phyloP scores from a whole-genome alignment of 2,888 invertebrate genomes.

The Nasonovia ribisnigri region DNA sequence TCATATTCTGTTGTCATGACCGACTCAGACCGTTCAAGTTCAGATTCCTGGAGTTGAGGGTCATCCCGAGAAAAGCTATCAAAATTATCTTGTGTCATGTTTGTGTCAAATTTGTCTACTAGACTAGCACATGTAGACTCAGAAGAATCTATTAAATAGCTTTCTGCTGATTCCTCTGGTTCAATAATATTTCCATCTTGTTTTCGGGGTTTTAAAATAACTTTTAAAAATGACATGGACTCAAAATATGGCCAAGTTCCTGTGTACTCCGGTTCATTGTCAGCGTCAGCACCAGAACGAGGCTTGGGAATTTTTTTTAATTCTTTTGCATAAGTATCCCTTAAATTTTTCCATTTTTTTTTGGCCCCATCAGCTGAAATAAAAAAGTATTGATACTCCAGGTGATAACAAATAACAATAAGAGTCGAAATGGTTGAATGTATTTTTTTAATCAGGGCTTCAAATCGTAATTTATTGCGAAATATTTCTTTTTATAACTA shows the following conservation, averaged over 20 bases:
- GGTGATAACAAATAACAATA: background rate
- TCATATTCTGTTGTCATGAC: too few relatives aligned
- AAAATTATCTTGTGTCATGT: too few relatives aligned
- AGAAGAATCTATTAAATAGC: too few relatives aligned
- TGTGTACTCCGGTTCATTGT: conserved; percentile 25
- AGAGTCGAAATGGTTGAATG: too few relatives aligned
- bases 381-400: conserved; percentile 16
- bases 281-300: conserved; percentile 23
- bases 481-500: too few relatives aligned
- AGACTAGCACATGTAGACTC: too few relatives aligned
- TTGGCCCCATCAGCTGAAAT: conserved; percentile 26
- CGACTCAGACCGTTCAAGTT: background rate
- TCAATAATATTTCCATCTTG: background rate
- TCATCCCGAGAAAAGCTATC: too few relatives aligned
- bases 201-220: conserved; percentile 34
- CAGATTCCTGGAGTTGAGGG: too few relatives aligned
- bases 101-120: too few relatives aligned
- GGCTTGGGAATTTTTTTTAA: conserved; percentile 34
- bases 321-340: conserved; percentile 36
- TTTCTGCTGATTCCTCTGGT: conserved; percentile 13
- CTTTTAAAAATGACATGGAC: conserved; percentile 38
- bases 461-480: too few relatives aligned
- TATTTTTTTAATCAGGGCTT: background rate
- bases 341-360: conserved; percentile 46
- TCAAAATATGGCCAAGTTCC: conserved; percentile 35